Percentiles rank a stretch among this genome's conserved stretches.
phyloP scores from a whole-genome alignment of 2,797 vertebrate species.

The Sebastolobus altivelis region DNA sequence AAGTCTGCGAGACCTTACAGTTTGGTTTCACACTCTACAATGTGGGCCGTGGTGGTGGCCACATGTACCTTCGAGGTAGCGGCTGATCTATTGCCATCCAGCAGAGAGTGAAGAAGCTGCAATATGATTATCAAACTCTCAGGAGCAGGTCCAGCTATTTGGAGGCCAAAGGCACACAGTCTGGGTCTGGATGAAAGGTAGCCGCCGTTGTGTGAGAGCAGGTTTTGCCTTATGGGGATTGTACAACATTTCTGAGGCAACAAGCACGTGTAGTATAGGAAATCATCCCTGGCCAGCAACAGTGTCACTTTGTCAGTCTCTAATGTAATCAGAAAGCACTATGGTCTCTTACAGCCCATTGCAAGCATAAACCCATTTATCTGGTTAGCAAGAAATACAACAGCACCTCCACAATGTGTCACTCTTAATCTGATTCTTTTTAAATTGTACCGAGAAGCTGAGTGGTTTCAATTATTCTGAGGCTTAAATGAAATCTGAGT shows the following conservation, averaged over 20 bases:
- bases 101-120: conserved; percentile 51
- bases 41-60: conserved; percentile 57
- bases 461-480: conserved; percentile 5
- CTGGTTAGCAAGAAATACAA: conserved; percentile 9
- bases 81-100: conserved; percentile 57
- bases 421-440: neutral
- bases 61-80: conserved; percentile 53
- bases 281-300: conserved; percentile 22
- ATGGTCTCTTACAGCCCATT: neutral
- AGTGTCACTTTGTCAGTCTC: conserved; percentile 23
- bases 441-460: neutral
- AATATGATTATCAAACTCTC: conserved; percentile 66
- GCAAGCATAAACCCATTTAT: conserved; percentile 14
- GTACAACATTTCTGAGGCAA: conserved; percentile 34
- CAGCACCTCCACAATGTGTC: neutral
- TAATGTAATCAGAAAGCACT: conserved; percentile 39
- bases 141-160: conserved; percentile 55
- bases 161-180: conserved; percentile 54
- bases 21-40: conserved; percentile 56
- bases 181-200: conserved; percentile 50
- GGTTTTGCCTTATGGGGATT: conserved; percentile 30
- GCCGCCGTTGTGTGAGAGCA: conserved; percentile 29
- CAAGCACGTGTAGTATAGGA: conserved; percentile 21
- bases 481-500: neutral
- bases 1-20: conserved; percentile 52